Percentiles rank a stretch among this genome's conserved stretches.
These are phyloP conservation scores for Connochaetes taurinus DNA, from an alignment of 2,113 vertebrate species.

Conservation along the genomic window DNA sequence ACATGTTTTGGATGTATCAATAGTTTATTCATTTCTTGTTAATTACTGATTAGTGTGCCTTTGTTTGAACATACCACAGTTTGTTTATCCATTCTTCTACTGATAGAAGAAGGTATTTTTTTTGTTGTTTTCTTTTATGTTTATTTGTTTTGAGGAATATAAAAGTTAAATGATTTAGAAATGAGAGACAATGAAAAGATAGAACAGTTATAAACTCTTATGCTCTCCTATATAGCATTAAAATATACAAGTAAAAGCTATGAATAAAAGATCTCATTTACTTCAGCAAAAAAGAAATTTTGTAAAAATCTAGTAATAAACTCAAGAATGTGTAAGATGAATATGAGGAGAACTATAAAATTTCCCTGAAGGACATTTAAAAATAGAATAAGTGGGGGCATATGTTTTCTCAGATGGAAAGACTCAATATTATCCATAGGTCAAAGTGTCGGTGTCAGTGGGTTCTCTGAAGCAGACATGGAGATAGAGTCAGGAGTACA, in stretches of 20 bases:
- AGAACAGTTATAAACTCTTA: neutral
- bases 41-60: neutral
- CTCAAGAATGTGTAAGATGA: neutral
- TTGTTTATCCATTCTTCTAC: neutral
- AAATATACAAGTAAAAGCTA: neutral
- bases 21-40: neutral
- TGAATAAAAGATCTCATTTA: neutral
- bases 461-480: neutral
- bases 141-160: neutral
- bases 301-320: neutral
- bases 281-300: neutral
- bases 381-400: neutral
- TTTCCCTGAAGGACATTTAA: neutral
- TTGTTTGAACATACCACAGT: neutral
- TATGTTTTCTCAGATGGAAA: neutral
- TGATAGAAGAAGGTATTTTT: neutral
- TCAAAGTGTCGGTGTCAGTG: neutral
- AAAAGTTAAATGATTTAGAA: conserved; percentile 18
- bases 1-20: neutral
- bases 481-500: neutral
- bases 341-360: neutral
- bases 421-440: neutral
- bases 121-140: neutral
- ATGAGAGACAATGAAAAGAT: neutral
- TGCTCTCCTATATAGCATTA: neutral